Conservation (phyloP, 2,888 invertebrate species). For the Drosophila birchii region DNA sequence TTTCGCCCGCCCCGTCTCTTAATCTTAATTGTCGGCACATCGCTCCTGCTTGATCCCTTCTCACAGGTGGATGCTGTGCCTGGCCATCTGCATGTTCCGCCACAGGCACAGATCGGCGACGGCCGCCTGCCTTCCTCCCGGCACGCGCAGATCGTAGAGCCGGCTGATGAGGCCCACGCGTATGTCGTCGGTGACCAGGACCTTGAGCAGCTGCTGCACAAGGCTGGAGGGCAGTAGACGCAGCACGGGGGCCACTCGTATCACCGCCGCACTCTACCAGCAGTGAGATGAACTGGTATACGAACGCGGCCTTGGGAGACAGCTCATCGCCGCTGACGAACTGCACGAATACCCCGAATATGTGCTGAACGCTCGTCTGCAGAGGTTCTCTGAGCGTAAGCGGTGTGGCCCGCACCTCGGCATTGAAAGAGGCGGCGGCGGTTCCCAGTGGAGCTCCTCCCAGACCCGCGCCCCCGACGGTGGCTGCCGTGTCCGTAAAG, state of each 20-base stretch:
- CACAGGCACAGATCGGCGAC: constrained; percentile 94
- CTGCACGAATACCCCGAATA: constrained; percentile 90
- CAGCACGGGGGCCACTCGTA: constrained; percentile 88
- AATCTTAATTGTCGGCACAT: constrained; percentile 14
- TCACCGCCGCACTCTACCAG: constrained; percentile 92
- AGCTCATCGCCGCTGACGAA: constrained; percentile 88
- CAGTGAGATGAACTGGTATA: constrained; percentile 90
- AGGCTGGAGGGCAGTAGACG: constrained; percentile 91
- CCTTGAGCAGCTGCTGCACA: constrained; percentile 92
- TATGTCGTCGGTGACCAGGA: constrained; percentile 83
- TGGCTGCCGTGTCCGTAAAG: constrained; percentile 59
- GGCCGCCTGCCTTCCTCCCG: constrained; percentile 92
- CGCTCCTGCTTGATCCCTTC: constrained; percentile 1
- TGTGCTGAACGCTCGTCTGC: constrained; percentile 87
- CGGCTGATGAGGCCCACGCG: constrained; percentile 84
- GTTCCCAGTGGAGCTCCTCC: constrained; percentile 39
- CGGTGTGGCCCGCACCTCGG: constrained; percentile 68
- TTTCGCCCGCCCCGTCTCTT: constrained; percentile 38
- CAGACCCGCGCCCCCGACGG: constrained; percentile 54
- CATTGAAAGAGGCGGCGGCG: constrained; percentile 25
- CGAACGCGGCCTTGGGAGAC: constrained; percentile 93
- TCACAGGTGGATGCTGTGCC: constrained; percentile 82
- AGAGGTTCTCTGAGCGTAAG: constrained; percentile 87
- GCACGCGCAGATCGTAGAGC: constrained; percentile 90
- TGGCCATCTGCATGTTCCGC: constrained; percentile 90